phyloP scores from a whole-genome alignment of 1,140 invertebrate species.

The Danaus plexippus region DNA sequence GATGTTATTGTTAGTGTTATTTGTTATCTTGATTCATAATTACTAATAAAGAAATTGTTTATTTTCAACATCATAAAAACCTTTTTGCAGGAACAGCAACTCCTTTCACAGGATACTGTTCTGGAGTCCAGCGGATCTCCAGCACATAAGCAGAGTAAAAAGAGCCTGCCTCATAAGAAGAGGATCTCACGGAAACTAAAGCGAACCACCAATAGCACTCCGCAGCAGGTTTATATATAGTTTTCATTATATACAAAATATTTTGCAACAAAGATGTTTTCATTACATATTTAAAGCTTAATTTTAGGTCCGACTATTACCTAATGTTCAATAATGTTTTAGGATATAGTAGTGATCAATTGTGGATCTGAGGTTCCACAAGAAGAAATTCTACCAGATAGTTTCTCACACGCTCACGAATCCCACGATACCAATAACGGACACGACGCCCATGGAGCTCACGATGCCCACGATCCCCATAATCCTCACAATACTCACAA shows the following conservation, averaged over 20 bases:
- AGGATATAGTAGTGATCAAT: slow-evolving; percentile 59
- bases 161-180: slow-evolving; percentile 79
- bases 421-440: too few relatives aligned
- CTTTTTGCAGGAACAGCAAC: neutral
- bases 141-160: slow-evolving; percentile 65
- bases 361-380: slow-evolving; percentile 41
- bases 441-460: too few relatives aligned
- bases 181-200: slow-evolving; percentile 76
- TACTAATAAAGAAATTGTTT: neutral
- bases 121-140: slow-evolving; percentile 44
- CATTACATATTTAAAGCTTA: too few relatives aligned
- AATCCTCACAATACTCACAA: too few relatives aligned
- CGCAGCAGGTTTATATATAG: slow-evolving; percentile 39
- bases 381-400: slow-evolving; percentile 58
- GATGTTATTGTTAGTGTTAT: too few relatives aligned
- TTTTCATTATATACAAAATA: too few relatives aligned
- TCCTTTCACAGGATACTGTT: slow-evolving; percentile 34
- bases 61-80: neutral
- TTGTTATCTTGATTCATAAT: too few relatives aligned
- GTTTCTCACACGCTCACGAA: slow-evolving; percentile 17
- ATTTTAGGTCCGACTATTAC: slow-evolving; percentile 13
- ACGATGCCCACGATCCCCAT: too few relatives aligned
- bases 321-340: slow-evolving; percentile 3
- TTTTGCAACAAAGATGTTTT: neutral
- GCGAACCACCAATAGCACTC: slow-evolving; percentile 59